Evolutionary conservation across 2,888 invertebrate species (phyloP).

Genomic region (Brachypalpus laphriformis): DNA sequence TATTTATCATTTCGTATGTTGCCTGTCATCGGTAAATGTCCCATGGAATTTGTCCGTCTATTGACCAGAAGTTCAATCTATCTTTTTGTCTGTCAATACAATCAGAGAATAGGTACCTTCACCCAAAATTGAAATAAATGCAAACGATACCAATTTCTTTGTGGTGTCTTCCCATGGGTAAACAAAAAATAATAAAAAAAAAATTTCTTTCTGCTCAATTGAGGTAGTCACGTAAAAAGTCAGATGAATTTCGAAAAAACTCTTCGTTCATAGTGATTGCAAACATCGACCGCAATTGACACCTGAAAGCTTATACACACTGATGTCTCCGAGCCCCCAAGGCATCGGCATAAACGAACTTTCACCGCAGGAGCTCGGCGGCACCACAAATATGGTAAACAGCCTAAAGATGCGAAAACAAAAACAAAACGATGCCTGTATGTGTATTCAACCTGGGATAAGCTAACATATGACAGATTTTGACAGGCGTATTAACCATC

Average conservation of each 20-base stretch:
- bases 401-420: slow-evolving; percentile 40
- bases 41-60: slow-evolving; percentile 2
- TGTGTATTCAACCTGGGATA: slow-evolving; percentile 15
- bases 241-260: slow-evolving; percentile 22
- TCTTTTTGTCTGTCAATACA: slow-evolving; percentile 35
- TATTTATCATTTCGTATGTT: slow-evolving; percentile 12
- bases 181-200: slow-evolving; percentile 27
- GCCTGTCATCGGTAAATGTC: slow-evolving; percentile 21
- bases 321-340: neutral
- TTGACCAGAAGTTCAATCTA: slow-evolving; percentile 30
- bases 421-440: slow-evolving; percentile 21
- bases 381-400: slow-evolving; percentile 43
- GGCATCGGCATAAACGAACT: slow-evolving; percentile 5
- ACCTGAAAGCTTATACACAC: slow-evolving; percentile 29
- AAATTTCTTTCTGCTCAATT: slow-evolving; percentile 39
- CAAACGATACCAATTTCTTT: slow-evolving; percentile 21
- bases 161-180: neutral
- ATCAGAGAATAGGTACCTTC: slow-evolving; percentile 13
- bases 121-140: slow-evolving; percentile 33
- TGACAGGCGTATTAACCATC: slow-evolving; percentile 32
- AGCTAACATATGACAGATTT: slow-evolving; percentile 51
- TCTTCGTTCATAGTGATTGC: neutral
- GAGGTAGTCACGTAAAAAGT: slow-evolving; percentile 32
- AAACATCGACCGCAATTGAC: slow-evolving; percentile 39
- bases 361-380: neutral